These are phyloP conservation scores for Phrynosoma platyrhinos DNA, from an alignment of 2,113 vertebrate species.

Conservation along the genomic window DNA sequence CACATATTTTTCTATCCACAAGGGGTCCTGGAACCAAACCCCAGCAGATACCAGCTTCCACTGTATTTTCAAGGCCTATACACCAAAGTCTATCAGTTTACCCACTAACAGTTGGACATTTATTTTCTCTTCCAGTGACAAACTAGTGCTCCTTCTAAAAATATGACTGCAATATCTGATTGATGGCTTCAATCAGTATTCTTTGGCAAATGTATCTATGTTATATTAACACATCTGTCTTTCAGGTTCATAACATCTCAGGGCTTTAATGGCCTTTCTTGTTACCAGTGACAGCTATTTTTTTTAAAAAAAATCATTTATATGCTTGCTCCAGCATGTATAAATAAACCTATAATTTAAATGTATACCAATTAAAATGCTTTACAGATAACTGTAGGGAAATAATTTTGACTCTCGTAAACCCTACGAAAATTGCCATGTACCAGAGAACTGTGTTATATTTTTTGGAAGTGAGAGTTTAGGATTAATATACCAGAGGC, in stretches of 20 bases:
- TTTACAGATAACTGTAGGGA: background rate
- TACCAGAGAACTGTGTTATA: background rate
- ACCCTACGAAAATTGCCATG: conserved; percentile 11
- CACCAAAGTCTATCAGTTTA: too few species aligned
- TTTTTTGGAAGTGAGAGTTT: background rate
- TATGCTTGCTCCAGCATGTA: background rate
- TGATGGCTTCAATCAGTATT: too few species aligned
- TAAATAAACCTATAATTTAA: conserved; percentile 22
- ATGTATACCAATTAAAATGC: background rate
- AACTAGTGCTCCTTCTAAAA: too few species aligned
- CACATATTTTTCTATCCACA: too few species aligned
- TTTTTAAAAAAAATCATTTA: background rate
- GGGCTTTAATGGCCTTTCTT: conserved; percentile 21
- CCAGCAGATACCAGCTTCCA: too few species aligned
- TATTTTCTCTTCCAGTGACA: too few species aligned
- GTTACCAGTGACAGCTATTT: background rate
- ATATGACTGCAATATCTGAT: too few species aligned
- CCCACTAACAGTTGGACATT: too few species aligned
- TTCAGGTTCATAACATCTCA: background rate
- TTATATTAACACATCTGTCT: too few species aligned
- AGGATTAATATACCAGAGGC: background rate
- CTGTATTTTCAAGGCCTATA: too few species aligned
- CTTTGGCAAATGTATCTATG: too few species aligned
- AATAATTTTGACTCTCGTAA: background rate
- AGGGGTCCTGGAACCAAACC: too few species aligned